Percentiles rank a stretch among this genome's conserved stretches.
These are phyloP conservation scores for Tachina fera DNA, from an alignment of 2,888 invertebrate species.

Conservation along the genomic window DNA sequence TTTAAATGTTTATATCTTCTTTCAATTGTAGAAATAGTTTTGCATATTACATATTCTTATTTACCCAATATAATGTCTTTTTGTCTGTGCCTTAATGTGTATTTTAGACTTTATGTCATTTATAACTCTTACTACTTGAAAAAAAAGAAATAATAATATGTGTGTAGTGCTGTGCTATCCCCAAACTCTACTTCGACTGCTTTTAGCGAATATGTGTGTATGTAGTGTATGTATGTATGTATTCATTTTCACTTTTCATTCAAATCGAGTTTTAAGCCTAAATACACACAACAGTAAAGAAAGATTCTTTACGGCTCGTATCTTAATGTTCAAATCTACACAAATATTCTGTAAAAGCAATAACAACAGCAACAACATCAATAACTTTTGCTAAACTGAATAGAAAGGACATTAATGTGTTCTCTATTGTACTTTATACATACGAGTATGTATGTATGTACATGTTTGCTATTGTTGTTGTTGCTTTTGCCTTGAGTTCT, in stretches of 20 bases:
- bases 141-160: not conserved
- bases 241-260: conserved; percentile 59
- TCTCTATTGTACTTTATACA: conserved; percentile 37
- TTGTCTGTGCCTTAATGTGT: not conserved
- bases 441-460: too few relatives aligned
- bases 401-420: conserved; percentile 67
- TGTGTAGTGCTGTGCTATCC: not conserved
- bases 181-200: not conserved
- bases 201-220: too few relatives aligned
- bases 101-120: conserved; percentile 22
- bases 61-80: not conserved
- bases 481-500: not conserved
- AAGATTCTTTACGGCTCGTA: conserved; percentile 36
- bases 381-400: conserved; percentile 46
- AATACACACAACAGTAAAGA: conserved; percentile 52
- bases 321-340: conserved; percentile 68
- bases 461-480: conserved; percentile 26
- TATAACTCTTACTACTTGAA: conserved; percentile 3
- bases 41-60: conserved; percentile 3
- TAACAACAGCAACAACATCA: conserved; percentile 28
- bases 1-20: not conserved
- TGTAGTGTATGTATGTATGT: too few relatives aligned
- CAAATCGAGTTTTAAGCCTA: conserved; percentile 56
- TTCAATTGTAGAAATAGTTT: conserved; percentile 11
- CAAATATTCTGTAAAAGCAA: conserved; percentile 13